Evolutionary conservation across 1,140 invertebrate genomes (phyloP), one percentile per base, ranked within the genome.

Genomic region (Anastatus disparis): DNA sequence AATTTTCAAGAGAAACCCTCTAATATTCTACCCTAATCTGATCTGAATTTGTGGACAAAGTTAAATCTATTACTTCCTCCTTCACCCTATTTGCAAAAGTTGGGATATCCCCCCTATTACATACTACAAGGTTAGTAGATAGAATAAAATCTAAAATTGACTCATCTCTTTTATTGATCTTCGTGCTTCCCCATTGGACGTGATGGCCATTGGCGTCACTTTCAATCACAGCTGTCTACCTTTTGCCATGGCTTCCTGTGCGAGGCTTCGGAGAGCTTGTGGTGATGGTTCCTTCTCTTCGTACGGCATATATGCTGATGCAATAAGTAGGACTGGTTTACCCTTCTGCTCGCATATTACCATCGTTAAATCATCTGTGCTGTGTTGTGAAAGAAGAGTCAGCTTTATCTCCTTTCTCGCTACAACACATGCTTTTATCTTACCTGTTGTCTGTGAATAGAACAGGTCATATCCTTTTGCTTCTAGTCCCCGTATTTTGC

Each of bases 51-150:
- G 4, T 35, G 31, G 31, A 4, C 10, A 35, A 17, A 3, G 62
- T 71, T n/a, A 67, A 67, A 24, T 0, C n/a, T n/a, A n/a, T n/a
- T n/a, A 72, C 56, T 38, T 68, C 56, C 59, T n/a, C 40, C 31
- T 26, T 72, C 10, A 44, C 62, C 48, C 10, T 53, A 24, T 17
- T 63, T 13, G 46, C n/a, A 24, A 67, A 67, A 24, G 58, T 72
- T 22, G 48, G 61, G 31, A 42, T 59, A 27, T 50, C 24, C 29
- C 59, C 59, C 44, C 44, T 15, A n/a, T 64, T 63, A 6, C 26
- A 1, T 10, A 70, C 42, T 2, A 29, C 48, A 35, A 72, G 29
- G 8, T 44, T n/a, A 20, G 55, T 66, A 20, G 15, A 22, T 17
- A 50, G 3, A 62, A n/a, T 35, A 20, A 22, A 52, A 38, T 72